A percentile compares a stretch with the other conserved stretches of the same genome.
phyloP scores from a whole-genome alignment of 2,113 vertebrate species.

The Peromyscus californicus region DNA sequence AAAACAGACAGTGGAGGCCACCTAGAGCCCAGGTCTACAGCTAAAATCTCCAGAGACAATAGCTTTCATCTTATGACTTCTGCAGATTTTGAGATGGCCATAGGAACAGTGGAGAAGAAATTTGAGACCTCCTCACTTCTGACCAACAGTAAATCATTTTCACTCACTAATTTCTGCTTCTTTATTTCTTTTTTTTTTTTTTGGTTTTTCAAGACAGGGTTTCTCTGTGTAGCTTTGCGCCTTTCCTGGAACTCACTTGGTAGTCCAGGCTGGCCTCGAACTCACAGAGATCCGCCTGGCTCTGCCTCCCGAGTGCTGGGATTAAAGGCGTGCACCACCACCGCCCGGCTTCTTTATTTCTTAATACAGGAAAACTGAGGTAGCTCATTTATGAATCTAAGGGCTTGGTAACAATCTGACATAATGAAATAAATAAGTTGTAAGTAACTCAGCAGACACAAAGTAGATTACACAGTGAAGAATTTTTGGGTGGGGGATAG shows the following conservation, averaged over 20 bases:
- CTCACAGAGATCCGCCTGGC: too few species aligned
- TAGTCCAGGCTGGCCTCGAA: too few species aligned
- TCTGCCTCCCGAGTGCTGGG: too few species aligned
- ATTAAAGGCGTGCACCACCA: too few species aligned
- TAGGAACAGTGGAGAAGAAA: background rate
- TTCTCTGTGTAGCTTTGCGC: too few species aligned
- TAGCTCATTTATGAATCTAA: background rate
- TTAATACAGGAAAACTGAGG: background rate
- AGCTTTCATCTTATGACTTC: background rate
- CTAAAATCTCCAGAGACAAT: too few species aligned
- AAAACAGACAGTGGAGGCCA: background rate
- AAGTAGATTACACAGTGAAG: background rate
- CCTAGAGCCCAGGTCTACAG: background rate
- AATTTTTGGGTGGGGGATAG: background rate
- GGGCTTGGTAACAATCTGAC: background rate
- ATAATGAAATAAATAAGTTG: background rate
- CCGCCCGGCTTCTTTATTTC: background rate
- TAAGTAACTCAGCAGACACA: background rate
- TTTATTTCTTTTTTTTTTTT: background rate
- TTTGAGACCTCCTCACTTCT: background rate
- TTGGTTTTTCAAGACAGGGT: too few species aligned
- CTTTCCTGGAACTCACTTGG: too few species aligned
- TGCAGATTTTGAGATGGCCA: background rate
- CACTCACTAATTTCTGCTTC: background rate
- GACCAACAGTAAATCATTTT: background rate